phyloP scores from a whole-genome alignment of 2,113 vertebrate genomes.

The Benitochromis conjunctus region DNA sequence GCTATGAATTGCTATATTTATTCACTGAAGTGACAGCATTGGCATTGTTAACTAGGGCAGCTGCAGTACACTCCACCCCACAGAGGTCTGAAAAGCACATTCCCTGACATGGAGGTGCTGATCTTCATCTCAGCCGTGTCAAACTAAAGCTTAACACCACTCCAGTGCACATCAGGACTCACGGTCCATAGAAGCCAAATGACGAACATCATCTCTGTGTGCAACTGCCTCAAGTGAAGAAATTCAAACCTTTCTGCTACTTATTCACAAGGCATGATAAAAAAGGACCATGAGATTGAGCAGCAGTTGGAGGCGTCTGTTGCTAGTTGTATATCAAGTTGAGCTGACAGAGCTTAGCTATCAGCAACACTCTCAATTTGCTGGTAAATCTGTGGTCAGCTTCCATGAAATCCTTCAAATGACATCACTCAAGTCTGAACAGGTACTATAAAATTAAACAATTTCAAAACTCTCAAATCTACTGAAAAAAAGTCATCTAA shows the following conservation, averaged over 20 bases:
- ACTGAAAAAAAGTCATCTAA: fast-evolving
- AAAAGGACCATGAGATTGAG: neutral
- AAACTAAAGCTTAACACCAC: neutral
- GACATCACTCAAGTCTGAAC: neutral
- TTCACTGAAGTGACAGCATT: neutral
- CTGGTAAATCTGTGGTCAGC: neutral
- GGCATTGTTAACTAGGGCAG: neutral
- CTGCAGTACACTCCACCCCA: neutral
- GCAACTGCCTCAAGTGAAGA: neutral
- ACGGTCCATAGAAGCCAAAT: constrained; percentile 16
- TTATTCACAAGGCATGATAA: constrained; percentile 1
- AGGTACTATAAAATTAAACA: neutral
- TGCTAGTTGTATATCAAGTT: neutral
- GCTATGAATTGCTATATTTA: neutral
- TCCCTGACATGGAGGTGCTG: neutral
- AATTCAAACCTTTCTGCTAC: neutral
- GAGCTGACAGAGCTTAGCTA: neutral
- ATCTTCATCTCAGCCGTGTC: neutral
- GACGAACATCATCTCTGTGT: constrained; percentile 1
- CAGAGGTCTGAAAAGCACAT: neutral
- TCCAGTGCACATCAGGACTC: neutral
- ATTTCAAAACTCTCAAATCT: neutral
- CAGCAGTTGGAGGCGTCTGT: neutral
- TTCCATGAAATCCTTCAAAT: neutral
- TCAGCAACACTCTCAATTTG: neutral